Conservation (phyloP, 2,888 invertebrate genomes). For the Leucania comma region DNA sequence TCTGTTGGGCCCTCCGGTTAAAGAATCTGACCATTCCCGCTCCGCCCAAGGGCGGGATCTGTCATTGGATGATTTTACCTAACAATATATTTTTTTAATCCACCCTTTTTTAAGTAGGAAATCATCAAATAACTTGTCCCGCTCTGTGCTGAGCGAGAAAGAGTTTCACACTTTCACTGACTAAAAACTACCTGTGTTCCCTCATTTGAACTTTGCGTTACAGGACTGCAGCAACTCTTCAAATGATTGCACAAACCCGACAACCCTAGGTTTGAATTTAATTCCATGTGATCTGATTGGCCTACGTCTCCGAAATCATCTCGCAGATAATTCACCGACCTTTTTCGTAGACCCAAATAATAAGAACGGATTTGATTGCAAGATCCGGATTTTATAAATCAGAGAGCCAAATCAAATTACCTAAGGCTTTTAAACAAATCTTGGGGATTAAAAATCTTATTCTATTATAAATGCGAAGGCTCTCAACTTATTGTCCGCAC, state of each 20-base stretch:
- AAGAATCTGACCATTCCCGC: too few relatives aligned
- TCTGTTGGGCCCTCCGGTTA: background rate
- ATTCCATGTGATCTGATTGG: constrained; percentile 24
- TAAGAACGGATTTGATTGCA: constrained; percentile 24
- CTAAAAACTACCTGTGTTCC: too few relatives aligned
- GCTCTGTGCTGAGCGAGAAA: too few relatives aligned
- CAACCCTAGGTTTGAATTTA: constrained; percentile 1
- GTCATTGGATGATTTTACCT: too few relatives aligned
- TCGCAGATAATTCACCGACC: constrained; percentile 27
- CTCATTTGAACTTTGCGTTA: too few relatives aligned
- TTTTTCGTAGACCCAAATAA: constrained; percentile 18
- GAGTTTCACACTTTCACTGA: too few relatives aligned
- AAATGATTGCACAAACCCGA: too few relatives aligned
- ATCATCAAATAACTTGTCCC: too few relatives aligned
- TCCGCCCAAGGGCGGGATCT: too few relatives aligned
- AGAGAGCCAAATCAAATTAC: constrained; percentile 18
- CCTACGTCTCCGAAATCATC: constrained; percentile 11
- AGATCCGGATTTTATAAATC: constrained; percentile 25
- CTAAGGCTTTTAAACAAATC: background rate
- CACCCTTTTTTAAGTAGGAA: too few relatives aligned
- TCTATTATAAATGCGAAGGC: background rate
- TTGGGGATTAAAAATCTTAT: background rate
- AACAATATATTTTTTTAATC: too few relatives aligned
- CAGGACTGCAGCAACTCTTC: too few relatives aligned
- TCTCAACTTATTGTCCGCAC: background rate